Evolutionary conservation across 2,113 vertebrate genomes (phyloP).

Genomic region (Lepidothrix coronata): DNA sequence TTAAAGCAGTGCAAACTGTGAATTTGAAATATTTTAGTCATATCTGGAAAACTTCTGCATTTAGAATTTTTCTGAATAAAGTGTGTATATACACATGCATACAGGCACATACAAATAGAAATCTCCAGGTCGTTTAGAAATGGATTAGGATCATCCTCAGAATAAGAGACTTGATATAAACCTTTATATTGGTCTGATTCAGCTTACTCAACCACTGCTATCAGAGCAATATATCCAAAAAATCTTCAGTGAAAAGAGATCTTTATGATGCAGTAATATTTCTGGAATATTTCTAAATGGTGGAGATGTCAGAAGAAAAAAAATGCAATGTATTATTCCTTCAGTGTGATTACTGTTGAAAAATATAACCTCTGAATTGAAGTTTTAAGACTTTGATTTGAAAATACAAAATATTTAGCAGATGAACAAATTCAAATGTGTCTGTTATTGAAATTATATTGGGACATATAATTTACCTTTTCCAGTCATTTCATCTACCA

Average conservation of each 20-base stretch:
- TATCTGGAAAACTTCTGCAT: neutral
- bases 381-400: neutral
- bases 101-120: neutral
- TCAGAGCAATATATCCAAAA: neutral
- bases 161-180: neutral
- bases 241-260: neutral
- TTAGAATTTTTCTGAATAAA: neutral
- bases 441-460: neutral
- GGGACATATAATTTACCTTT: neutral
- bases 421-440: neutral
- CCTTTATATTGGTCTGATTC: neutral
- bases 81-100: accelerated
- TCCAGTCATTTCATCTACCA: neutral
- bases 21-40: neutral
- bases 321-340: neutral
- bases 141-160: neutral
- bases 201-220: neutral
- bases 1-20: neutral
- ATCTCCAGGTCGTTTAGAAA: neutral
- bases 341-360: neutral
- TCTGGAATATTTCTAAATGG: neutral
- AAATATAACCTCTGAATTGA: constrained; percentile 1
- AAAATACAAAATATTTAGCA: neutral
- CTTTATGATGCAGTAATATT: neutral
- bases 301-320: neutral